Evolutionary conservation across 2,113 vertebrate genomes (phyloP), one percentile per base, ranked within the genome.

Genomic region (Irena cyanogastra): DNA sequence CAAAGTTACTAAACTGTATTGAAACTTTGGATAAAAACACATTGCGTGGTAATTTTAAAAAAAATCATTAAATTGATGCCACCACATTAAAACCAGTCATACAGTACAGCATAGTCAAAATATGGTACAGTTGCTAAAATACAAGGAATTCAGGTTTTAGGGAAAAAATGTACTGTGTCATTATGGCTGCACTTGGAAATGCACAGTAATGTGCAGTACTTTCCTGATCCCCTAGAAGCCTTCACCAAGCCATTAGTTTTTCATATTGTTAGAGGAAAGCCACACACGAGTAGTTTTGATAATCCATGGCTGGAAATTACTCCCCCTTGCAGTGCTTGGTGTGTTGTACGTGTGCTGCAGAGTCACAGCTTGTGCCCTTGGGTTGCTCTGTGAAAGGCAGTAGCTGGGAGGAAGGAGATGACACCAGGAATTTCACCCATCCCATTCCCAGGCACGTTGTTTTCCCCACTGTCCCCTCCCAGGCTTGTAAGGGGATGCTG

Each of bases 371-470:
- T 3, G 13, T 39, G 30, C 28, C 2, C 41, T 16, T 33, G 6
- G 17, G 12, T 4, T 44, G 24, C 57, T 31, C 16, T 45, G 49
- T 39, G 57, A 31, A 35, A 39, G 18, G 9, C 17, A 47, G 41
- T 1, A 42, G 35, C 33, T 80, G 53, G 39, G 30, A 65, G 5
- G 9, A 8, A 39, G 57, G 16, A 30, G 44, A 0, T 75, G 66
- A 16, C 57, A 23, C 4, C 50, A 39, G 71, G 52, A 56, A 27
- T 50, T 52, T 11, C n/a, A 42, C 33, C 87, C 33, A 6, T 49
- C 30, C 56, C 33, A 0, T 42, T 84, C 5, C 28, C 39, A 42
- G 49, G 23, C 21, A 19, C 3, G 0, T 26, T 37, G 20, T 33
- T 56, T 90, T 15, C 14, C 70, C 21, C 27, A 1, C 12, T 13